Percentiles rank a stretch among this genome's conserved stretches.
Evolutionary conservation across 64 coral and sea anemone species (phyloP).

Genomic region (Anthopleura sola): DNA sequence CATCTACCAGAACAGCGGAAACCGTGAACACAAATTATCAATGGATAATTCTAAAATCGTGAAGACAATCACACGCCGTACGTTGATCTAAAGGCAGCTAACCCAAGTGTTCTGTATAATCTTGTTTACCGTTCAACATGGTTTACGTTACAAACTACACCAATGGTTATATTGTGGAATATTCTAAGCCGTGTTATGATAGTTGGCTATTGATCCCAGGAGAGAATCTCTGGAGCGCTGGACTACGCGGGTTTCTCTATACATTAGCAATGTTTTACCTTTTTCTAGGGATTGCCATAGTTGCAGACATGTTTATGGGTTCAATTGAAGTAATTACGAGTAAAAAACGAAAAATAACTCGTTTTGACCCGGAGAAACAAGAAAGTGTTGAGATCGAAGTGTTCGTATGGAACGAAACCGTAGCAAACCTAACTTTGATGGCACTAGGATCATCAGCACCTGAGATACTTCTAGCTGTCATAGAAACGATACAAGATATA

Average conservation of each 20-base stretch:
- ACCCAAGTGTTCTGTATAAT: not conserved
- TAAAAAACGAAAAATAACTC: constrained; percentile 67
- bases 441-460: constrained; percentile 85
- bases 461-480: constrained; percentile 79
- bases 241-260: constrained; percentile 70
- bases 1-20: not conserved
- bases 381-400: constrained; percentile 74
- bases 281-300: constrained; percentile 88
- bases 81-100: not conserved
- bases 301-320: constrained; percentile 93
- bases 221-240: constrained; percentile 65
- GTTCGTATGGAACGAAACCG: constrained; percentile 94
- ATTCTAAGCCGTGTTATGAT: constrained; percentile 52
- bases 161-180: constrained; percentile 78
- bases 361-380: constrained; percentile 58
- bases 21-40: not conserved
- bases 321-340: constrained; percentile 88
- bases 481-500: constrained; percentile 72
- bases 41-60: not conserved
- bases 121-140: constrained; percentile 7
- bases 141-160: constrained; percentile 65
- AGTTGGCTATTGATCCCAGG: constrained; percentile 85
- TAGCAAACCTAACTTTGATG: constrained; percentile 90
- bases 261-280: constrained; percentile 71
- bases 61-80: not conserved